Base-by-base conservation (phyloP, 2,797 vertebrate genomes). In the Dallia pectoralis region DNA sequence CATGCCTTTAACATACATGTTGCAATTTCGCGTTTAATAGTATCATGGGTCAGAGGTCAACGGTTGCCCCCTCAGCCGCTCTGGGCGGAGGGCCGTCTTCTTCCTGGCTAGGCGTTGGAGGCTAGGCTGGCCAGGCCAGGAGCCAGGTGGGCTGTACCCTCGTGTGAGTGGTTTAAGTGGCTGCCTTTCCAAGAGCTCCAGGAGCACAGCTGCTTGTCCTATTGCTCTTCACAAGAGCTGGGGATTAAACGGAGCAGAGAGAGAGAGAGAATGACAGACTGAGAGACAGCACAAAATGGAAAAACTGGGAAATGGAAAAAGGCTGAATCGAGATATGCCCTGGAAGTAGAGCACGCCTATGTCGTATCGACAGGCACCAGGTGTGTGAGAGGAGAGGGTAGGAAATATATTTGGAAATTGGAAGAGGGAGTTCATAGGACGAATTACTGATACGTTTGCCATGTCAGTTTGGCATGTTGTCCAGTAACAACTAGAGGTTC, bases 181-280 rank as follows among this genome's bases (percentile, higher is more conserved):
- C 82, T 75, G 71, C 77, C 81, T 85, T 78, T 84, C 84, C 66
- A 81, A 87, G 86, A 84, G 83, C 77, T 76, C 62, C 76, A 78
- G 84, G 84, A 82, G 79, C 85, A 81, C 86, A 89, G 89, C 88
- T 89, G 88, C 86, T 86, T 77, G 86, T 86, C 82, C 88, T 85
- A 77, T 79, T 76, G 81, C 80, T 83, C 82, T 82, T 86, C 83
- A 84, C 73, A 78, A 85, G 78, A 84, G 79, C 71, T 5, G 70
- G 73, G 81, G 84, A 89, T 87, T 88, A 90, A 80, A 86, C 69
- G 11, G 73, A 73, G 67, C 25, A 76, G 71, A 70, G 72, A 62
- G 71, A 76, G 71, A 70, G 72, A 62, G 71, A 79, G 67, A 70
- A 74, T 32, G 65, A 66, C 30, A 47, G n/a, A 33, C 40, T 30